Conservation (phyloP, 2,888 invertebrate genomes). For the Drosophila quinaria region DNA sequence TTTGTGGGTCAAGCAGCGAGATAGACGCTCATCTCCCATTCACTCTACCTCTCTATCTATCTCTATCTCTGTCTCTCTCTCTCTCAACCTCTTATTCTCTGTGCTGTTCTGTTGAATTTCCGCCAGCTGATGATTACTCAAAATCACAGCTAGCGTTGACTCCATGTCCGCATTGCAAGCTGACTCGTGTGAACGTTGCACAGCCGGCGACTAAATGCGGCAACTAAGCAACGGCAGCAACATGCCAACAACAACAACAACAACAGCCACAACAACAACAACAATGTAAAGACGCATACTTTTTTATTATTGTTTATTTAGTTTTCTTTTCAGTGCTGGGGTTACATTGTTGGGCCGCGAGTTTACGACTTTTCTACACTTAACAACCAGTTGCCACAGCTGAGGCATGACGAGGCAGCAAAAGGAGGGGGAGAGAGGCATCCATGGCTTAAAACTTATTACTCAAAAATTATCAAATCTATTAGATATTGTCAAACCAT, state of each 20-base stretch:
- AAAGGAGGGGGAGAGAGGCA: neutral
- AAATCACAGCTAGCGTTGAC: conserved; percentile 68
- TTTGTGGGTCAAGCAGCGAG: conserved; percentile 74
- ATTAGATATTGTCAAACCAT: neutral
- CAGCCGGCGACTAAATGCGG: conserved; percentile 72
- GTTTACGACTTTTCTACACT: conserved; percentile 10
- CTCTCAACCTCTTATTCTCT: neutral
- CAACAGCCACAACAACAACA: neutral
- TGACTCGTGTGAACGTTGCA: conserved; percentile 59
- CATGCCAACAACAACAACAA: conserved; percentile 4
- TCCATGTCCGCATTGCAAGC: conserved; percentile 39
- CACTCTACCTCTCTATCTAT: conserved; percentile 7
- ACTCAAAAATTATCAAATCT: neutral
- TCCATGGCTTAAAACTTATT: neutral
- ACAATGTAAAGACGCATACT: conserved; percentile 5
- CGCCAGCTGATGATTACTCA: conserved; percentile 78
- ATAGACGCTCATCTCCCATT: conserved; percentile 15
- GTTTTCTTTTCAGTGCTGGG: conserved; percentile 19
- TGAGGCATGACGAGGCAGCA: neutral
- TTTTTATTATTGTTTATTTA: conserved; percentile 25
- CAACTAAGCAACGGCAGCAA: conserved; percentile 36
- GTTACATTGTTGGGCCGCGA: conserved; percentile 16
- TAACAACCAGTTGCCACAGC: conserved; percentile 14
- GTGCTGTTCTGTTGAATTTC: conserved; percentile 59
- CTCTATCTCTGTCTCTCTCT: too few relatives aligned